These are phyloP conservation scores for Furcula furcula DNA, from an alignment of 2,888 invertebrate genomes.

Conservation along the genomic window DNA sequence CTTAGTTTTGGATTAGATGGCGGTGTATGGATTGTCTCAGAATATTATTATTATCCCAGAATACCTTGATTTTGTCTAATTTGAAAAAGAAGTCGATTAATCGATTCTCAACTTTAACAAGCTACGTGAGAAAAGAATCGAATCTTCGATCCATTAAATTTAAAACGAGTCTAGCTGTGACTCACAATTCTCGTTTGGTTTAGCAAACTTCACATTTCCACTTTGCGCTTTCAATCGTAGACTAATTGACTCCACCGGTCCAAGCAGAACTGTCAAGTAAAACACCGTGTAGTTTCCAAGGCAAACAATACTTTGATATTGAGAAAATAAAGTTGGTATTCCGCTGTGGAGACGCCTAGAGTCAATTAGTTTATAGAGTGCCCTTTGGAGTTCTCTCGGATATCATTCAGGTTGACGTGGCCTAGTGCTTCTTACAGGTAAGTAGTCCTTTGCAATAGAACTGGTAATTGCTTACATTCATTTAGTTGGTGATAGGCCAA, in stretches of 20 bases:
- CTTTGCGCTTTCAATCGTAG: conserved; percentile 8
- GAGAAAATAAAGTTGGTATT: conserved; percentile 4
- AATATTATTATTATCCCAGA: too few relatives aligned
- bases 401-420: conserved; percentile 8
- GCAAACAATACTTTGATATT: conserved; percentile 7
- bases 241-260: conserved; percentile 18
- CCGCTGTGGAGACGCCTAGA: conserved; percentile 4
- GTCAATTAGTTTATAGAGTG: conserved; percentile 20
- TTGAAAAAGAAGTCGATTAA: too few relatives aligned
- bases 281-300: conserved; percentile 2
- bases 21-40: too few relatives aligned
- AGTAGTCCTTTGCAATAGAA: not conserved
- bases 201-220: conserved; percentile 4
- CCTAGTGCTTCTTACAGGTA: not conserved
- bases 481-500: too few relatives aligned
- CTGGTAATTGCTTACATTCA: not conserved
- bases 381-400: conserved; percentile 11
- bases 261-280: conserved; percentile 10
- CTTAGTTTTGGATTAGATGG: too few relatives aligned
- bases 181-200: conserved; percentile 6
- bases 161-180: not conserved
- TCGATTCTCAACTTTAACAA: too few relatives aligned
- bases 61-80: too few relatives aligned
- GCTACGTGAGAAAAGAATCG: too few relatives aligned
- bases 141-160: not conserved